phyloP scores from a whole-genome alignment of 1,140 invertebrate species.

The Melanaphis sacchari region DNA sequence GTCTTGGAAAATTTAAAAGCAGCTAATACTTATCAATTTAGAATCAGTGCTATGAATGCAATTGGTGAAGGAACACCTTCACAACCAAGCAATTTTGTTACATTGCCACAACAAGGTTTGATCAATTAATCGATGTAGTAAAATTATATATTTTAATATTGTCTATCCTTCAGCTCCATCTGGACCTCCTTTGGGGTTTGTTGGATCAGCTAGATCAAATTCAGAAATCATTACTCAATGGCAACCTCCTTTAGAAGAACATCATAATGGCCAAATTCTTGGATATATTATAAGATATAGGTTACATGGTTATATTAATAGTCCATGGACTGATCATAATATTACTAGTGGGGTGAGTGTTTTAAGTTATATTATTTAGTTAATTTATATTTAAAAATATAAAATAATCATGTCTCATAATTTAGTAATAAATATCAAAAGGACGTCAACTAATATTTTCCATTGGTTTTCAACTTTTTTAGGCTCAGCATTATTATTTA shows the following conservation, averaged over 20 bases:
- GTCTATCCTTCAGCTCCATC: constrained; percentile 75
- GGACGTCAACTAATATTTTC: not conserved
- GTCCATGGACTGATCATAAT: constrained; percentile 87
- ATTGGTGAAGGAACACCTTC: constrained; percentile 93
- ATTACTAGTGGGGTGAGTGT: constrained; percentile 80
- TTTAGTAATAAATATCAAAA: not conserved
- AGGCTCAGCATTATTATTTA: constrained; percentile 87
- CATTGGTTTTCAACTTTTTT: constrained; percentile 50
- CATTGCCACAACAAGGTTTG: constrained; percentile 91
- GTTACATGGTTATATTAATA: constrained; percentile 87
- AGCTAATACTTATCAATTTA: constrained; percentile 93
- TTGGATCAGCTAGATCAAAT: constrained; percentile 88
- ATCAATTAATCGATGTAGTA: not conserved
- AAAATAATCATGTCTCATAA: not conserved
- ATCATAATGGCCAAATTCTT: constrained; percentile 92
- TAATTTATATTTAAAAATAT: not conserved
- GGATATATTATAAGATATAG: constrained; percentile 93
- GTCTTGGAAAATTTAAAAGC: constrained; percentile 88
- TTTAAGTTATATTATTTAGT: not conserved
- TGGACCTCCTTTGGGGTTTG: constrained; percentile 86
- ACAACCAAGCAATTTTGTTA: constrained; percentile 83
- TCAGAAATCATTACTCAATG: constrained; percentile 97
- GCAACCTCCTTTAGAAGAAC: constrained; percentile 92
- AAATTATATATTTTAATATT: not conserved
- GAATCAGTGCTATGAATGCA: constrained; percentile 93